These are phyloP conservation scores for Kradibia gibbosae DNA, from an alignment of 1,140 invertebrate species.

Conservation along the genomic window DNA sequence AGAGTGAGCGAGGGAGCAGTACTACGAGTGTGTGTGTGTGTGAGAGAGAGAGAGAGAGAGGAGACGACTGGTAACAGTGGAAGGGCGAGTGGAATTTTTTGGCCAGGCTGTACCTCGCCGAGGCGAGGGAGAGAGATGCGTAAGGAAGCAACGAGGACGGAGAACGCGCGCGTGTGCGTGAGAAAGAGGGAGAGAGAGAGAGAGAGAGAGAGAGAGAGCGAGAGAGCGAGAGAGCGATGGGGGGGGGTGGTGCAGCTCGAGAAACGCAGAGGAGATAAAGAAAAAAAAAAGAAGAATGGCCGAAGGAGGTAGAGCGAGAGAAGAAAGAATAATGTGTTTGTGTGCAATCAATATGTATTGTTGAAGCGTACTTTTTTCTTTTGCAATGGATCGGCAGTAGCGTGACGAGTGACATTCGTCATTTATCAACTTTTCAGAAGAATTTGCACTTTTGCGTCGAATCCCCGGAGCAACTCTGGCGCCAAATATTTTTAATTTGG, in stretches of 20 bases:
- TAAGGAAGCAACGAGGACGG: neutral
- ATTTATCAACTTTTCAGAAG: neutral
- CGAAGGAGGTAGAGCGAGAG: neutral
- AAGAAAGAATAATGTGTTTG: slow-evolving; percentile 14
- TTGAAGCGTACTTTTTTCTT: slow-evolving; percentile 7
- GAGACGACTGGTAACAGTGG: neutral
- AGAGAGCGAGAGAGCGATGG: neutral
- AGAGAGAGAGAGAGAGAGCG: neutral
- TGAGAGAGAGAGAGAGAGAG: neutral
- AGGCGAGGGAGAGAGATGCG: neutral
- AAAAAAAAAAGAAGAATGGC: neutral
- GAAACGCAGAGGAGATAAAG: neutral
- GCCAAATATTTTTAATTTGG: no score
- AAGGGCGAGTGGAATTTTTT: slow-evolving; percentile 34
- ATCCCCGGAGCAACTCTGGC: no score
- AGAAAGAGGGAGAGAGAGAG: neutral
- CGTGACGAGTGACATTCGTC: neutral
- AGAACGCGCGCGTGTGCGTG: no score
- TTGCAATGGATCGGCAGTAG: neutral
- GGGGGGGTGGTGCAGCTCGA: neutral
- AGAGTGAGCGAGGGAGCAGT: neutral
- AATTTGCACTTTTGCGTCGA: neutral
- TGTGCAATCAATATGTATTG: slow-evolving; percentile 11
- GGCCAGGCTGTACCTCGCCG: slow-evolving; percentile 23
- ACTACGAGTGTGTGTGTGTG: no score